Conservation (phyloP, 2,888 invertebrate species). For the Auanema sp. region DNA sequence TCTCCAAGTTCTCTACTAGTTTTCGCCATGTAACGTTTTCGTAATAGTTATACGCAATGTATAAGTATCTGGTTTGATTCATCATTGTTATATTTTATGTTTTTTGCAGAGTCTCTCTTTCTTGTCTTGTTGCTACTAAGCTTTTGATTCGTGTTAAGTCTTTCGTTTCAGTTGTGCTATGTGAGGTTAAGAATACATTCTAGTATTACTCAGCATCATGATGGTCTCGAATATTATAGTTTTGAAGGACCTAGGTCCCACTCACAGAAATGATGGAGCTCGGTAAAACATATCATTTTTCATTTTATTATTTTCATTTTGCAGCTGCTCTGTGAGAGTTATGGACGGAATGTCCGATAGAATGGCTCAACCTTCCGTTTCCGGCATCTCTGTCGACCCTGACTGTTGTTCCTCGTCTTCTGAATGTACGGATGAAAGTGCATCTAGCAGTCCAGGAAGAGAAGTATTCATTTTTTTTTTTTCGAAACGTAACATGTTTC, state of each 20-base stretch:
- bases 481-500: neutral
- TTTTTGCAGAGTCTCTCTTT: no score
- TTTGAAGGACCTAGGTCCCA: constrained; percentile 9
- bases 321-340: constrained; percentile 23
- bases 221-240: constrained; percentile 20
- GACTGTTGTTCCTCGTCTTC: constrained; percentile 8
- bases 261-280: constrained; percentile 15
- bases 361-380: constrained; percentile 27
- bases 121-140: no score
- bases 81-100: no score
- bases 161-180: no score
- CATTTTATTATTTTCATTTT: neutral
- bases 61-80: no score
- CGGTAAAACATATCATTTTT: constrained; percentile 4
- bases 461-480: constrained; percentile 8
- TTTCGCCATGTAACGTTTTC: no score
- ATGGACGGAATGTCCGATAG: constrained; percentile 21
- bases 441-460: constrained; percentile 11
- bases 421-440: neutral
- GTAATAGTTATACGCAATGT: no score
- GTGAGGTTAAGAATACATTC: no score
- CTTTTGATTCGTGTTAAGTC: no score
- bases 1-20: no score
- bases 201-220: constrained; percentile 11
- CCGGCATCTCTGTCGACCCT: neutral